phyloP scores from a whole-genome alignment of 2,113 vertebrate species.

The Choloepus hoffmanni region DNA sequence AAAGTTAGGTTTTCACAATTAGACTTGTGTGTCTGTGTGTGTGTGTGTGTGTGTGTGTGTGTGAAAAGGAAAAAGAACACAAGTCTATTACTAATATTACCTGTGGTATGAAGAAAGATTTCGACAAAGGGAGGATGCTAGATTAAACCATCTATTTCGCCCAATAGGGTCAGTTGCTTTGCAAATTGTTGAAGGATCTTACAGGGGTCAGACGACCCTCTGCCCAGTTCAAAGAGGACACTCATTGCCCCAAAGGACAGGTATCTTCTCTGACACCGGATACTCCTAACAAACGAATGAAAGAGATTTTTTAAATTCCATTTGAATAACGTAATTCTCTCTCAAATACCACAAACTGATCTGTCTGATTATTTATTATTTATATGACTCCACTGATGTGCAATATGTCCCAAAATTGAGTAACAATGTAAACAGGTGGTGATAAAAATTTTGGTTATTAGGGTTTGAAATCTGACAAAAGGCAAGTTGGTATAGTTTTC shows the following conservation, averaged over 20 bases:
- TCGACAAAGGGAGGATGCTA: background rate
- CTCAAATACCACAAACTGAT: constrained; percentile 40
- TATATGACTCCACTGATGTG: constrained; percentile 17
- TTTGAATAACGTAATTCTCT: constrained; percentile 35
- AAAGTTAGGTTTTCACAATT: background rate
- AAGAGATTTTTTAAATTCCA: constrained; percentile 1
- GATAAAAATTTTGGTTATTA: constrained; percentile 54
- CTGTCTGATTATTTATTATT: constrained; percentile 66
- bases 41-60: too few relatives aligned
- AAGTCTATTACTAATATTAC: background rate
- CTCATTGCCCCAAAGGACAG: background rate
- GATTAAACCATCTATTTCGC: background rate
- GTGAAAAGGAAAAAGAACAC: background rate
- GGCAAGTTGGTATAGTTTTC: constrained; percentile 19
- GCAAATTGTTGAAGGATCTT: background rate
- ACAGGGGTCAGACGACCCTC: background rate
- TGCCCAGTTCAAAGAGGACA: background rate
- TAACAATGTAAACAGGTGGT: constrained; percentile 69
- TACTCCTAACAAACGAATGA: background rate
- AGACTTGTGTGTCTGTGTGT: background rate
- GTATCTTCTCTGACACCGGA: background rate
- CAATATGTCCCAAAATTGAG: constrained; percentile 44
- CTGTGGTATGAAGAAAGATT: background rate
- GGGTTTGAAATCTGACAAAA: constrained; percentile 59
- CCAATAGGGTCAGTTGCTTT: background rate